Evolutionary conservation across 2,888 invertebrate genomes (phyloP).

Genomic region (Osedax fenrisi): DNA sequence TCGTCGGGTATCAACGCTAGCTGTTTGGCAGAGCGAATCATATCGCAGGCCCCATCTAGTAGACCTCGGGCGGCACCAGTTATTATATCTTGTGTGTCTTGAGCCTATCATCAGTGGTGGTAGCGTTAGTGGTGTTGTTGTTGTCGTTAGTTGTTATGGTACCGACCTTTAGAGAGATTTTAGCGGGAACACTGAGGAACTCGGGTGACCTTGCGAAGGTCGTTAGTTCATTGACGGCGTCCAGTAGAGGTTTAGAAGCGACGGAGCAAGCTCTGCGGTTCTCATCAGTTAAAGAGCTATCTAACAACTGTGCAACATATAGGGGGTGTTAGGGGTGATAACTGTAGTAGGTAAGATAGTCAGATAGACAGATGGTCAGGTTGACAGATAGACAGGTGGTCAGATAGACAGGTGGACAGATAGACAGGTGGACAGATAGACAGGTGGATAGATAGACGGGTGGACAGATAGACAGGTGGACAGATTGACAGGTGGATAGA

Average conservation of each 20-base stretch:
- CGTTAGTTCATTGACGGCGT: conserved; percentile 79
- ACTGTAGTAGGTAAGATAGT: not conserved
- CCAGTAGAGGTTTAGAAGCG: conserved; percentile 71
- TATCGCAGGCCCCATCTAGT: conserved; percentile 72
- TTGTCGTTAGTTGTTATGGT: no score
- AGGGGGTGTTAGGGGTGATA: not conserved
- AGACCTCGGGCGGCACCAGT: conserved; percentile 66
- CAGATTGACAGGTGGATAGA: no score
- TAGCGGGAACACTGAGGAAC: conserved; percentile 80
- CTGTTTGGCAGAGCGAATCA: conserved; percentile 78
- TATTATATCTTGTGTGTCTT: conserved; percentile 74
- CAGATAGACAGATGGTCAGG: no score
- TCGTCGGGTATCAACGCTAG: conserved; percentile 78
- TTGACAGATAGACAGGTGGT: no score
- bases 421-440: no score
- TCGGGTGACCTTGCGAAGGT: conserved; percentile 85
- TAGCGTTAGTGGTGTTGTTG: no score
- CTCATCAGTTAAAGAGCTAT: conserved; percentile 68
- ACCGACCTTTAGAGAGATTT: conserved; percentile 65
- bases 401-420: no score
- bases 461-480: no score
- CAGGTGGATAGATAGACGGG: no score
- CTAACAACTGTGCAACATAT: conserved; percentile 57
- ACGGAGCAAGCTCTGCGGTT: conserved; percentile 50
- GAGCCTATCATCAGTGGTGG: conserved; percentile 54